A percentile compares a stretch with the other conserved stretches of the same genome.
These are phyloP conservation scores for Tachystola acroxantha DNA, from an alignment of 2,888 invertebrate species.

Conservation along the genomic window DNA sequence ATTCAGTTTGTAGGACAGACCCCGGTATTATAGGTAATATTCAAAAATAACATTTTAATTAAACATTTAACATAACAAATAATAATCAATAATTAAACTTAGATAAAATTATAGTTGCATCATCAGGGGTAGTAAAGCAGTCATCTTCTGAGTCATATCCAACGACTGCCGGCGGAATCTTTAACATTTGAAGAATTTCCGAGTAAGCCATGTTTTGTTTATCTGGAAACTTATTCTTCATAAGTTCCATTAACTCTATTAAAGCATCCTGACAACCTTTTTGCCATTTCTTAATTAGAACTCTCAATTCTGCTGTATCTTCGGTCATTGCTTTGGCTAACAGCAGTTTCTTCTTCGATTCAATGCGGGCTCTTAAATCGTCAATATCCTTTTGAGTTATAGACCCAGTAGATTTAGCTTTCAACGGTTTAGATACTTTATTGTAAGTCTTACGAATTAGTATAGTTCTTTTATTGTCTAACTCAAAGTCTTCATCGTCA, in stretches of 20 bases:
- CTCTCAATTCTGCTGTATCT: slow-evolving; percentile 65
- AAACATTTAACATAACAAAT: slow-evolving; percentile 4
- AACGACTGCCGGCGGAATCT: slow-evolving; percentile 65
- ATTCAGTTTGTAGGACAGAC: too few species aligned
- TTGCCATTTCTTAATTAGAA: slow-evolving; percentile 73
- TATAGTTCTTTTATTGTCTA: slow-evolving; percentile 52
- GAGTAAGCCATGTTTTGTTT: slow-evolving; percentile 61
- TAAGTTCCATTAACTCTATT: slow-evolving; percentile 62
- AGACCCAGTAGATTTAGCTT: slow-evolving; percentile 66
- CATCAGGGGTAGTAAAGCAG: slow-evolving; percentile 59
- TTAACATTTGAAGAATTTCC: slow-evolving; percentile 64
- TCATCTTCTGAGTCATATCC: slow-evolving; percentile 72
- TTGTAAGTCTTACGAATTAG: slow-evolving; percentile 52
- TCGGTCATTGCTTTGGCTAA: slow-evolving; percentile 50
- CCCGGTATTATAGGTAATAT: too few species aligned
- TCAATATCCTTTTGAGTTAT: slow-evolving; percentile 65
- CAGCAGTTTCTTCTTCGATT: slow-evolving; percentile 56
- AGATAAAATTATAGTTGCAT: slow-evolving; percentile 46
- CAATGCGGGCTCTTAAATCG: slow-evolving; percentile 55
- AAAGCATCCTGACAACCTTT: slow-evolving; percentile 73
- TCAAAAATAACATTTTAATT: slow-evolving; percentile 12
- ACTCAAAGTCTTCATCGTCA: slow-evolving; percentile 51
- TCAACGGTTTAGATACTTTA: slow-evolving; percentile 47
- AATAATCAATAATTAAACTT: slow-evolving; percentile 35
- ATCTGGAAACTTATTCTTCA: slow-evolving; percentile 57